Conservation (phyloP, 2,113 vertebrate genomes). For the Octodon degus region DNA sequence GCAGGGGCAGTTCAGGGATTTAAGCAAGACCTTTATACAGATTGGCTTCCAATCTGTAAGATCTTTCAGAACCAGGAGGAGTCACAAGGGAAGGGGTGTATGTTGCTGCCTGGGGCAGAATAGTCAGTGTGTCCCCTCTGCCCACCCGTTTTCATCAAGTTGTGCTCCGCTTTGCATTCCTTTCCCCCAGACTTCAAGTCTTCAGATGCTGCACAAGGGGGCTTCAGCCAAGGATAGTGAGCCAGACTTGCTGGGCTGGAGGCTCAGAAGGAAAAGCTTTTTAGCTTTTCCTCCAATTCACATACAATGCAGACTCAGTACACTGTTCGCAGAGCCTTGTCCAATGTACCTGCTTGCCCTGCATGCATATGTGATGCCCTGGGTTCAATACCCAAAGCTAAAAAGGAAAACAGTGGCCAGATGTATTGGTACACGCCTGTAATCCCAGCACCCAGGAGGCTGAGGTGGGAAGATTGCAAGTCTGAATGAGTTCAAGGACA, state of each 20-base stretch:
- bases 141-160: background rate
- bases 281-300: background rate
- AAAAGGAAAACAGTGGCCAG: background rate
- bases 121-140: background rate
- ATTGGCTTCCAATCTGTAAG: background rate
- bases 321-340: background rate
- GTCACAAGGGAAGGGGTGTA: background rate
- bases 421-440: background rate
- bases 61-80: background rate
- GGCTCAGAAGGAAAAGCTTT: background rate
- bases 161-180: background rate
- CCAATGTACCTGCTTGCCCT: background rate
- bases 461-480: background rate
- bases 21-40: background rate
- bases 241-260: background rate
- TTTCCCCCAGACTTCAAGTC: background rate
- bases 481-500: background rate
- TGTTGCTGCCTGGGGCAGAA: background rate
- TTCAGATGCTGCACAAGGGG: background rate
- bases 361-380: background rate
- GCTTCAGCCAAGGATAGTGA: background rate
- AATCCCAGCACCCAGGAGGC: background rate
- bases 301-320: no score
- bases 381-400: background rate
- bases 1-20: background rate